These are phyloP conservation scores for Galago senegalensis DNA, from an alignment of 2,797 vertebrate genomes.

Conservation along the genomic window DNA sequence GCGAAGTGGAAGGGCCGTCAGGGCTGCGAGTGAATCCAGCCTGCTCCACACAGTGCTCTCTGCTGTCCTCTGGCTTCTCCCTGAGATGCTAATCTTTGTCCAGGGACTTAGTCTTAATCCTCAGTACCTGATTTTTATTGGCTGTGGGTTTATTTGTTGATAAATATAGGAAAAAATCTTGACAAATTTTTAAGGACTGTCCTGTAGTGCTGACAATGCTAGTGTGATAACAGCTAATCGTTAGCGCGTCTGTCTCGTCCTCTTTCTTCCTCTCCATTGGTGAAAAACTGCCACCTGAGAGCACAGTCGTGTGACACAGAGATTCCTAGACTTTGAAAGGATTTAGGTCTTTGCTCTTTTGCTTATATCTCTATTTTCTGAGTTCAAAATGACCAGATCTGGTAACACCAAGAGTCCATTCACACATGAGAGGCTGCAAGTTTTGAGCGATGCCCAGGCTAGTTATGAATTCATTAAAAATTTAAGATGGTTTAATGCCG, in stretches of 20 bases:
- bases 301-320: fast-evolving
- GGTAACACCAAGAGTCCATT: background rate
- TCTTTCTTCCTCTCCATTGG: background rate
- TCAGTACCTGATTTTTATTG: background rate
- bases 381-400: background rate
- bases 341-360: background rate
- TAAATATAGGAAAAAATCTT: background rate
- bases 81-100: background rate
- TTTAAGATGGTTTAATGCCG: background rate
- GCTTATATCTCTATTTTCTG: background rate
- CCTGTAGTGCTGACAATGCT: background rate
- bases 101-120: background rate
- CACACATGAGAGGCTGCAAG: fast-evolving
- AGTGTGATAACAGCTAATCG: background rate
- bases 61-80: background rate
- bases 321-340: background rate
- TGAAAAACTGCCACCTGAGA: no score
- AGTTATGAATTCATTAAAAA: constrained; percentile 59
- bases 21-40: background rate
- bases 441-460: background rate
- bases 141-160: background rate
- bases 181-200: background rate
- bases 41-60: fast-evolving
- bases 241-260: fast-evolving
- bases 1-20: no score